These are phyloP conservation scores for Branchipolynoe longqiensis DNA, from an alignment of 2,888 invertebrate species.

Conservation along the genomic window DNA sequence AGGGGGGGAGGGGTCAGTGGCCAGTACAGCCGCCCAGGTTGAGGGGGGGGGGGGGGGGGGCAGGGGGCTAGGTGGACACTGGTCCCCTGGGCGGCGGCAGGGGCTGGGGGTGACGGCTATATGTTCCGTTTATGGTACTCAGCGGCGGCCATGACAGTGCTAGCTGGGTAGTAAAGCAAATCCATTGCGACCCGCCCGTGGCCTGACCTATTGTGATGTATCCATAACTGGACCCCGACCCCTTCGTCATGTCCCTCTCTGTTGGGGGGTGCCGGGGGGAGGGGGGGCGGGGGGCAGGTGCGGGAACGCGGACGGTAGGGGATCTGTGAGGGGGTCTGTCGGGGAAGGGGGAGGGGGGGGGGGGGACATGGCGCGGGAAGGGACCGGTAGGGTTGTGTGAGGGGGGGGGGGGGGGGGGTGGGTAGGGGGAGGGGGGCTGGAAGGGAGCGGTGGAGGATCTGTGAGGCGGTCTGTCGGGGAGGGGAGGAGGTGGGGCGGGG, in stretches of 20 bases:
- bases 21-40: neutral
- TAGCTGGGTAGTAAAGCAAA: neutral
- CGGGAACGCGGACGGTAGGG: too few relatives aligned
- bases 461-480: too few relatives aligned
- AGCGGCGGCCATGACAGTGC: conserved; percentile 5
- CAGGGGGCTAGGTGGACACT: neutral
- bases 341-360: too few relatives aligned
- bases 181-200: conserved; percentile 30
- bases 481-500: too few relatives aligned
- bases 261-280: neutral
- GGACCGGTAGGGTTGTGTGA: too few relatives aligned
- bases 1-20: too few relatives aligned
- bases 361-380: too few relatives aligned
- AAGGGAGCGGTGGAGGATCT: too few relatives aligned
- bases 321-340: too few relatives aligned
- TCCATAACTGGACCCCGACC: neutral
- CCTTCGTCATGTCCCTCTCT: neutral
- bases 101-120: conserved; percentile 1
- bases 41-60: neutral
- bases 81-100: neutral
- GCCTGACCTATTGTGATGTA: conserved; percentile 49
- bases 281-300: neutral
- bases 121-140: conserved; percentile 30
- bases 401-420: too few relatives aligned
- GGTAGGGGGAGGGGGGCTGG: too few relatives aligned